Evolutionary conservation across 2,888 invertebrate species (phyloP), one percentile per base, ranked within the genome.

Genomic region (Petrophora chlorosata): DNA sequence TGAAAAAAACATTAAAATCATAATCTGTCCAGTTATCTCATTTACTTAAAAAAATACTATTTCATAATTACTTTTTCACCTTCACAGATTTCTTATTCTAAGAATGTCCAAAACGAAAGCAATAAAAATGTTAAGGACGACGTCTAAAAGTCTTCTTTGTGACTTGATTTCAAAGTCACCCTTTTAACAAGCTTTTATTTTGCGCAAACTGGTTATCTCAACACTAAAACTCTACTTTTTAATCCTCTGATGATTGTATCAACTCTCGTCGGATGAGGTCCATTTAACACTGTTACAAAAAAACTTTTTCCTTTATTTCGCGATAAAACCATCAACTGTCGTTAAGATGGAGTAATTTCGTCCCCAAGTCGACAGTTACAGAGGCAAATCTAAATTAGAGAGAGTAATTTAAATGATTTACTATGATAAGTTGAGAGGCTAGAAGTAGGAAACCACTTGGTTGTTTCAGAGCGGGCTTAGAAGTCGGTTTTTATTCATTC

Each of bases 321-420:
- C 56, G 59, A 63, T 65, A 63, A 65, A 59, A 50, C 43, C 56
- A 51, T 63, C 61, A 63, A 63, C 59, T 58, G 58, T 38, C 60
- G 48, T 54, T 47, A 54, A 45, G 42, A 40, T 40, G 44, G 39
- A 47, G 56, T 61, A 53, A 60, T 56, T 63, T 38, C 26, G 39
- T 48, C 56, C 58, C 43, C 59, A 25, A 52, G 56, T 48, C 43
- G 54, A 52, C 50, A 59, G 57, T 56, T 52, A 53, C 35, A 58
- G 32, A 56, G 14, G 25, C 47, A 60, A 59, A 60, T 61, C 53
- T 50, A 49, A 43, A 47, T 55, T 50, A 50, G 50, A 54, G 53
- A 50, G 52, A 45, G 47, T 52, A 50, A 56, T 63, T 60, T 42
- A 42, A 57, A 52, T 59, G 53, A 59, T 59, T 63, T 57, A 60